phyloP scores from a whole-genome alignment of 2,888 invertebrate genomes.

The Pammene fasciana region DNA sequence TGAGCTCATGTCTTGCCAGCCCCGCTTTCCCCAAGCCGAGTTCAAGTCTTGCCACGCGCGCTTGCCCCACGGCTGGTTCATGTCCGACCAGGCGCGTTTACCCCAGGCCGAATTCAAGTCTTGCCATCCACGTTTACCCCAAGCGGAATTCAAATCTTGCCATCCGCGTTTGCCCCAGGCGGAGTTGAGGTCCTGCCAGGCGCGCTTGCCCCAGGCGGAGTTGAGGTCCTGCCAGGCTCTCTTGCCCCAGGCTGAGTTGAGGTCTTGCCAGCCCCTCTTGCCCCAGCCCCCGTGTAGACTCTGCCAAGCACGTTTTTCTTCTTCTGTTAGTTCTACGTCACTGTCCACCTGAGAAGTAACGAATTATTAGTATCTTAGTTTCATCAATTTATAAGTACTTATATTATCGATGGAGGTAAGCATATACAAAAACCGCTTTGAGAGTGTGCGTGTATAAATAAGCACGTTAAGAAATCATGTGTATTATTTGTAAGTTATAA shows the following conservation, averaged over 20 bases:
- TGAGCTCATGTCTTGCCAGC: constrained; percentile 75
- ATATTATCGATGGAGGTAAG: too few relatives aligned
- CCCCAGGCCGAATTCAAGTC: constrained; percentile 81
- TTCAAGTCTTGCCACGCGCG: constrained; percentile 84
- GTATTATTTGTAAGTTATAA: too few relatives aligned
- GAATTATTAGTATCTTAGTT: constrained; percentile 9
- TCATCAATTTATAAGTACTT: background rate
- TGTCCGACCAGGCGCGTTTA: constrained; percentile 84
- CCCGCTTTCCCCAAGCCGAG: constrained; percentile 84
- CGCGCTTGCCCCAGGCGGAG: constrained; percentile 80
- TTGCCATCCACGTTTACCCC: constrained; percentile 85
- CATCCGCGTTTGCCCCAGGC: constrained; percentile 85
- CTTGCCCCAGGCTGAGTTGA: constrained; percentile 79
- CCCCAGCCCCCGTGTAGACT: constrained; percentile 75
- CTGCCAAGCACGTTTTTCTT: constrained; percentile 85
- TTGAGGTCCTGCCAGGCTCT: constrained; percentile 84
- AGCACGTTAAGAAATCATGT: too few relatives aligned
- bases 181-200: constrained; percentile 77
- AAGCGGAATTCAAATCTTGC: constrained; percentile 81
- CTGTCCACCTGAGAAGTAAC: constrained; percentile 64
- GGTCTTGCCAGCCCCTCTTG: constrained; percentile 83
- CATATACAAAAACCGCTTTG: too few relatives aligned
- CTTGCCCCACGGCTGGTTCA: constrained; percentile 83
- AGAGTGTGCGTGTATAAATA: too few relatives aligned
- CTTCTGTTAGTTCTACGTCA: constrained; percentile 77